Conservation (phyloP, 2,113 vertebrate genomes). For the Myrmophylax atrothorax region DNA sequence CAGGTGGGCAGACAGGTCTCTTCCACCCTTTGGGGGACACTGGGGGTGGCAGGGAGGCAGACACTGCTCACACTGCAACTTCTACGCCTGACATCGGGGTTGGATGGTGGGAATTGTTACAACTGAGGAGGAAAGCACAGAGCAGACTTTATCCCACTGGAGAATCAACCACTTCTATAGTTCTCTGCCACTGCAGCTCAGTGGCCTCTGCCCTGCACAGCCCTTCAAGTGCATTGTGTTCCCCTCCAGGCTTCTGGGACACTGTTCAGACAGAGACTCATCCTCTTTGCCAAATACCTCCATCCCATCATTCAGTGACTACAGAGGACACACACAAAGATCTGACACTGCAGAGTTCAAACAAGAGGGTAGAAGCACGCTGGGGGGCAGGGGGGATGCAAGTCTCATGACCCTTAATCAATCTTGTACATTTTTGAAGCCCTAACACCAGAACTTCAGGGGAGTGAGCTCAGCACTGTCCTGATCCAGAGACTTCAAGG, state of each 20-base stretch:
- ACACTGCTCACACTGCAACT: background rate
- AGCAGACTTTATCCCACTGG: background rate
- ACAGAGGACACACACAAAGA: background rate
- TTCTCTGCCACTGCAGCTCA: background rate
- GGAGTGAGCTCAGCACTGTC: background rate
- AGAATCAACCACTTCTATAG: rapidly evolving
- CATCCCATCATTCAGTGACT: background rate
- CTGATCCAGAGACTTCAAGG: background rate
- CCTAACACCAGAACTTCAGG: background rate
- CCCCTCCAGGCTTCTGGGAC: background rate
- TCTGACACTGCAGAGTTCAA: background rate
- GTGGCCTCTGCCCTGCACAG: background rate
- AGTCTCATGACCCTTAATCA: rapidly evolving
- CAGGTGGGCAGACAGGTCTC: background rate
- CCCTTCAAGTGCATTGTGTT: background rate
- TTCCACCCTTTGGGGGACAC: background rate
- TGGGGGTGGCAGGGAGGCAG: background rate
- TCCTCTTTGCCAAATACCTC: background rate
- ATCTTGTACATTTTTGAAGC: background rate
- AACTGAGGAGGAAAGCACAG: background rate
- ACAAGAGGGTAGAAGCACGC: background rate
- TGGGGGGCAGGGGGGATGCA: background rate
- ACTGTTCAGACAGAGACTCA: no score
- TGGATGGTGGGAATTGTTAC: background rate
- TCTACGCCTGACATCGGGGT: rapidly evolving